These are phyloP conservation scores for Aromia moschata DNA, from an alignment of 2,888 invertebrate genomes.

Conservation along the genomic window DNA sequence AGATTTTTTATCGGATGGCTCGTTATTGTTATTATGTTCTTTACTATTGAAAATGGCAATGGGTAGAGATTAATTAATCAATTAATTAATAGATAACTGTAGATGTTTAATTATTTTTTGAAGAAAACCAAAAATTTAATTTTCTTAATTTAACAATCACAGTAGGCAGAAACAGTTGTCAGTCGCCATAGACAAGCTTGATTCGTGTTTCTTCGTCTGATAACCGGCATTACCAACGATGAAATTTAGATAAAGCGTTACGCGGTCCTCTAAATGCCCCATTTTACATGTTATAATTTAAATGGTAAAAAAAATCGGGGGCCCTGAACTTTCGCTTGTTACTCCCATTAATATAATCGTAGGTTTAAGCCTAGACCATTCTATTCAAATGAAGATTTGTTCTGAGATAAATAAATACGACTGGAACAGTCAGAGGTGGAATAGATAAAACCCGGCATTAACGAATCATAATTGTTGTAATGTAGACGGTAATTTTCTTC, in stretches of 20 bases:
- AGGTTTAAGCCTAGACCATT: conserved; percentile 38
- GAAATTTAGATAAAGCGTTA: not conserved
- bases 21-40: too few relatives aligned
- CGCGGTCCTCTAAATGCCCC: not conserved
- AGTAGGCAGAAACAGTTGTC: not conserved
- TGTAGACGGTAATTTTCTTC: conserved; percentile 4
- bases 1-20: too few relatives aligned
- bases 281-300: conserved; percentile 5
- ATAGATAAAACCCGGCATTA: conserved; percentile 24
- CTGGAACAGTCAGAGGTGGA: conserved; percentile 30
- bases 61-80: too few relatives aligned
- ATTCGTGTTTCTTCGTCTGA: too few relatives aligned
- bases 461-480: conserved; percentile 7
- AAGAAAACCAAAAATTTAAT: too few relatives aligned
- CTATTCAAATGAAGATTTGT: conserved; percentile 42
- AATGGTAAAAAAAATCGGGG: not conserved
- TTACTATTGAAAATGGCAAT: too few relatives aligned
- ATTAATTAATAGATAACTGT: too few relatives aligned
- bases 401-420: conserved; percentile 31
- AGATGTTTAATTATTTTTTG: too few relatives aligned
- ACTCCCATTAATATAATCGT: conserved; percentile 41
- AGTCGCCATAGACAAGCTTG: too few relatives aligned
- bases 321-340: conserved; percentile 17
- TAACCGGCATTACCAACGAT: not conserved
- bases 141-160: too few relatives aligned